Evolutionary conservation across 1,140 invertebrate species (phyloP).

Genomic region (Drosophila ohnishii): DNA sequence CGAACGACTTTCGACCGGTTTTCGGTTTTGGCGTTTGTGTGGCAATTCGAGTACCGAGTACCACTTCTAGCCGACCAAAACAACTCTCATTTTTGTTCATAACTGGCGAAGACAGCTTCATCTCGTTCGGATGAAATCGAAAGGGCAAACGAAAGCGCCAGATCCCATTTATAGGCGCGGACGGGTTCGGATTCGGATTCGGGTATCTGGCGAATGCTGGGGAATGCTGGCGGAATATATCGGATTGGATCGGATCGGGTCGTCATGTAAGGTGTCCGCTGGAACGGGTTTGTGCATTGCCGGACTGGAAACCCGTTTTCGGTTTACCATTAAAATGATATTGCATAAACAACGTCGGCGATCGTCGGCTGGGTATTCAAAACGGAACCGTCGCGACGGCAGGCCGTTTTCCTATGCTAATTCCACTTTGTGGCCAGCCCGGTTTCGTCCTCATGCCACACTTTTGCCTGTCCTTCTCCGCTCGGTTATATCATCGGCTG

Average conservation of each 20-base stretch:
- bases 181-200: conserved; percentile 10
- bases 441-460: conserved; percentile 69
- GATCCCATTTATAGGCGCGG: conserved; percentile 16
- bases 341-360: conserved; percentile 69
- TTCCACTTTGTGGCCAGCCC: conserved; percentile 54
- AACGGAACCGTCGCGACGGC: conserved; percentile 60
- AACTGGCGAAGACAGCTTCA: conserved; percentile 10
- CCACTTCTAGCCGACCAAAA: conserved; percentile 68
- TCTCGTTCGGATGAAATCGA: conserved; percentile 63
- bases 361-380: conserved; percentile 35
- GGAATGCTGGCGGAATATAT: conserved; percentile 16
- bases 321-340: conserved; percentile 66
- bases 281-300: conserved; percentile 72
- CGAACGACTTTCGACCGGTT: conserved; percentile 59
- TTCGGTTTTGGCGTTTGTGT: conserved; percentile 53
- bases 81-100: conserved; percentile 67
- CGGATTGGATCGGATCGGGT: not conserved
- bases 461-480: conserved; percentile 32
- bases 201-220: conserved; percentile 44
- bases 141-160: conserved; percentile 71
- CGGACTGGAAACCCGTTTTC: conserved; percentile 71
- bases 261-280: conserved; percentile 61
- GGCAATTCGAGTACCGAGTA: conserved; percentile 35
- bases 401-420: conserved; percentile 66
- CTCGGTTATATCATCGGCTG: conserved; percentile 40